Base-by-base conservation (phyloP, 2,113 vertebrate genomes). In the Mola mola region DNA sequence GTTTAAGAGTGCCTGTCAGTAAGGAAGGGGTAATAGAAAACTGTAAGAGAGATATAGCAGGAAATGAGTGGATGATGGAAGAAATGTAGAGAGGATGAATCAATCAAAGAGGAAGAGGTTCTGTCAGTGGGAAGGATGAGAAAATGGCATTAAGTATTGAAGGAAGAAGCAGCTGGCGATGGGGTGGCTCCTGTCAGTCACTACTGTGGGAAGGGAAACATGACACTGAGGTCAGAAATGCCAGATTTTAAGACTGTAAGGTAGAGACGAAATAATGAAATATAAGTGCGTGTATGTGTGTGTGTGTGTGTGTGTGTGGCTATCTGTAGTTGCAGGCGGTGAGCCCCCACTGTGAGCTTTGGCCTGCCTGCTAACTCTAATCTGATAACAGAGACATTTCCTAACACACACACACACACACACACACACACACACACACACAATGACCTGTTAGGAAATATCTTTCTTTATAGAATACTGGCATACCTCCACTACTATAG, bases 251-350 rank as follows among this genome's bases (percentile, higher is more conserved):
- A 20, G 31, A 31, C 7, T 55, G 13, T 16, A 7, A n/a, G n/a
- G 64, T 40, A 42, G 11, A 28, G 34, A 38, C 20, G 4, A 50
- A 44, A 46, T 10, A 17, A 11, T 16, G 6, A 38, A 66, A 19
- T 33, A 16, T 9, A 16, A 36, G 20, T 31, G 16, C 22, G 11
- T 34, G 19, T 26, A 12, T 19, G 17, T 38, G 7, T 47, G 19
- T 36, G 12, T 56, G 31, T 19, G n/a, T 61, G 24, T 21, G 10
- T 56, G 33, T 58, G 46, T 61, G 33, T 64, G 64, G 53, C 58
- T 77, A 82, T 87, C 72, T 61, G 64, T 41, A 43, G 60, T 26
- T 59, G 76, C 79, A 84, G 71, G 76, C 67, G 63, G 44, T 50
- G 63, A 82, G 49, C 49, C 57, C n/a, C 71, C 29, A 51, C 71